Percentiles rank a stretch among this genome's conserved stretches.
Evolutionary conservation across 2,113 vertebrate species (phyloP).

Genomic region (Antennarius striatus): DNA sequence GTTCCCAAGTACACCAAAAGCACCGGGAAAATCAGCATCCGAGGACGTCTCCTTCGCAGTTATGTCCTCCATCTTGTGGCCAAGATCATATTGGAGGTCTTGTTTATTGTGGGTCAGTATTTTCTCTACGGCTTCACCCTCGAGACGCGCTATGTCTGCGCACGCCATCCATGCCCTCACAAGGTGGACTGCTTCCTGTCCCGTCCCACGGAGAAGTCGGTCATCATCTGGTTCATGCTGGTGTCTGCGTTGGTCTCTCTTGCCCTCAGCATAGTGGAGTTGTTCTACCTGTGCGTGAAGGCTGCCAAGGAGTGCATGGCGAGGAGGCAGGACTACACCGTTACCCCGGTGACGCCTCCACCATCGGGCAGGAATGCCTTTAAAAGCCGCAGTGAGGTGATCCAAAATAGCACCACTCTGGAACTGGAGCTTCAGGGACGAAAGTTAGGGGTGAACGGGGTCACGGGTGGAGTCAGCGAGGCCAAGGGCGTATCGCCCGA

Average conservation of each 20-base stretch:
- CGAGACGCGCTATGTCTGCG: slow-evolving; percentile 84
- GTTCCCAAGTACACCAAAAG: slow-evolving; percentile 82
- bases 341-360: slow-evolving; percentile 75
- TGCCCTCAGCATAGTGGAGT: slow-evolving; percentile 88
- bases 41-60: slow-evolving; percentile 87
- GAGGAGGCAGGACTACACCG: slow-evolving; percentile 77
- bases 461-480: slow-evolving; percentile 26
- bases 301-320: slow-evolving; percentile 86
- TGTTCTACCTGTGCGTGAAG: slow-evolving; percentile 89
- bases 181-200: slow-evolving; percentile 97
- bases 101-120: slow-evolving; percentile 93
- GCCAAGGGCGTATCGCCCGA: slow-evolving; percentile 47
- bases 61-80: slow-evolving; percentile 91
- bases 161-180: slow-evolving; percentile 89
- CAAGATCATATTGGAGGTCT: slow-evolving; percentile 88
- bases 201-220: slow-evolving; percentile 92
- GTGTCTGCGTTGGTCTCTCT: slow-evolving; percentile 90
- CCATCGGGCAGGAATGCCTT: slow-evolving; percentile 53
- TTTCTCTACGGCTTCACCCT: slow-evolving; percentile 91
- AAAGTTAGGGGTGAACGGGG: slow-evolving; percentile 54
- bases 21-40: slow-evolving; percentile 87
- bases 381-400: slow-evolving; percentile 63
- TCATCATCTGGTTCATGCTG: slow-evolving; percentile 98
- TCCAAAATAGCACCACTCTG: slow-evolving; percentile 82
- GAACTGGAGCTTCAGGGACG: slow-evolving; percentile 74